Evolutionary conservation across 2,797 vertebrate species (phyloP).

Genomic region (Sebastes oblongus): DNA sequence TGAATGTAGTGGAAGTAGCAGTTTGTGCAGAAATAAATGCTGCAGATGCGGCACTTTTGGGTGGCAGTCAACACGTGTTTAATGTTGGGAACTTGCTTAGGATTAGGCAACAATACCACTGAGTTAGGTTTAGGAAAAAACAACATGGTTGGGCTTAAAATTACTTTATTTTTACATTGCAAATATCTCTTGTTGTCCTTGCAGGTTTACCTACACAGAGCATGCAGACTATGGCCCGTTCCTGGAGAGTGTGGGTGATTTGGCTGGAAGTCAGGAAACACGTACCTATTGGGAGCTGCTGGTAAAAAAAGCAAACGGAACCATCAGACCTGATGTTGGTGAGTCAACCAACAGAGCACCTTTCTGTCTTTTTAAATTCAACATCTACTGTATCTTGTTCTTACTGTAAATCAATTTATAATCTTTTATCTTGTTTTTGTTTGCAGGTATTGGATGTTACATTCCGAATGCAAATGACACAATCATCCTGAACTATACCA

Average conservation of each 20-base stretch:
- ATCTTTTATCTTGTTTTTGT: neutral
- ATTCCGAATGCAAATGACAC: constrained; percentile 30
- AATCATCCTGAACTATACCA: constrained; percentile 33
- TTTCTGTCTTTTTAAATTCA: neutral
- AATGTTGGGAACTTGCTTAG: no score
- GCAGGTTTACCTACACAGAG: constrained; percentile 27
- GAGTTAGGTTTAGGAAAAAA: no score
- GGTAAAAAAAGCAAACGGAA: neutral
- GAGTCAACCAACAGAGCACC: neutral
- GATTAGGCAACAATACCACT: no score
- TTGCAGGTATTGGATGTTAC: constrained; percentile 66
- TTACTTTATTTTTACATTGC: no score
- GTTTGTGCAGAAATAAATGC: no score
- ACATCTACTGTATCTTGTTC: neutral
- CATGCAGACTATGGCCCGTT: constrained; percentile 46
- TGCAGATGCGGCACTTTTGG: no score
- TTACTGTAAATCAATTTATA: neutral
- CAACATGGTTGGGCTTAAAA: no score
- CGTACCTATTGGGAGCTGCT: constrained; percentile 58
- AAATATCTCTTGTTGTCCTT: neutral
- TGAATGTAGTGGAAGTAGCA: no score
- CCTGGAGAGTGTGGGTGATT: constrained; percentile 53
- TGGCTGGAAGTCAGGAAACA: neutral
- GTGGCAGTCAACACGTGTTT: no score
- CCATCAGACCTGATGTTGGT: constrained; percentile 44